Base-by-base conservation (phyloP, 2,888 invertebrate genomes). In the Cerceris ruficornis region DNA sequence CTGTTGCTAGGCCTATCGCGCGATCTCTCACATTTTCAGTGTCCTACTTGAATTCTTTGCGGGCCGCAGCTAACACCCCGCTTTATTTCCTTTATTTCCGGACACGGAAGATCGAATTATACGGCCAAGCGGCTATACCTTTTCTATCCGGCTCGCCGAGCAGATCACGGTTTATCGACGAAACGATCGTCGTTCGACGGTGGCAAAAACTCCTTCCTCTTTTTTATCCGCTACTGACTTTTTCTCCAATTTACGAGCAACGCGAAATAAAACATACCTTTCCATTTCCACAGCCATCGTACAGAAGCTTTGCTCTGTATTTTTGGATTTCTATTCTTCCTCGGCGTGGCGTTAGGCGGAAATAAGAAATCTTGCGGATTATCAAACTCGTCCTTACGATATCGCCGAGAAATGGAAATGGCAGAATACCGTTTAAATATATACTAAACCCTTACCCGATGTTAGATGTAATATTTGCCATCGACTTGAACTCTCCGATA, bases 1-100 rank as follows among this genome's bases (percentile, higher is more conserved):
- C 90, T 89, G 89, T 89, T 89, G 90, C 89, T 86, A 88, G 86
- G 88, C 89, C 88, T 88, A 78, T 73, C 78, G 60, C 46, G 17
- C 61, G 71, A 80, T 79, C 82, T 74, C 77, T 69, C 74, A 11
- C 70, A 69, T 80, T 82, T 82, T 69, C 65, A 79, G 43, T 71
- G 60, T 61, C 65, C 66, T 64, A 64, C 61, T 77, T 49, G 68
- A 71, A 75, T 80, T 28, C 54, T 71, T 73, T 52, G 69, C 58
- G 54, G 68, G 57, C 68, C 61, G 14, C 39, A 17, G 52, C 61
- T 58, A 69, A 72, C 17, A 28, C 49, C 28, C 65, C 42, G 57
- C 59, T 28, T 28, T 28, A 28, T 28, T 41, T 28, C 57, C 65
- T 70, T 81, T 75, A 75, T 78, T 78, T 78, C 81, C 71, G 64